Percentiles rank a stretch among this genome's conserved stretches.
Conservation (phyloP, 2,113 vertebrate species). For the Percina caprodes region DNA sequence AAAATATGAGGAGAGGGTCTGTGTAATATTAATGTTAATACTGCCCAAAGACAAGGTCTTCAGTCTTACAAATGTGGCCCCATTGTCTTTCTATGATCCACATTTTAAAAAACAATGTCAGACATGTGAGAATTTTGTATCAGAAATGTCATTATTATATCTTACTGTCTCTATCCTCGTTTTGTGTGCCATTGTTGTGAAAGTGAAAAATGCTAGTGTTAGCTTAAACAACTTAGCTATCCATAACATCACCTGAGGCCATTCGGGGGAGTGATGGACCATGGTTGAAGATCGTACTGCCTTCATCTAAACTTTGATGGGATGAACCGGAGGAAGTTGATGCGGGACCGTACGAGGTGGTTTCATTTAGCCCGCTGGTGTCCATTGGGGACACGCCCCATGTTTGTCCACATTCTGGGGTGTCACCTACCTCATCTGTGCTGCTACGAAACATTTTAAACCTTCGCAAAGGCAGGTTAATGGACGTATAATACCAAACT, state of each 20-base stretch:
- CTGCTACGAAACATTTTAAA: conserved; percentile 73
- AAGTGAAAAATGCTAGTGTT: neutral
- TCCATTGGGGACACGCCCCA: conserved; percentile 4
- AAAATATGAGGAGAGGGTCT: neutral
- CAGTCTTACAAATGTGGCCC: neutral
- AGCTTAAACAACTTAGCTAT: neutral
- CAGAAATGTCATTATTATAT: neutral
- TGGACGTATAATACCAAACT: rapidly evolving
- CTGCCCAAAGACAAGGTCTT: neutral
- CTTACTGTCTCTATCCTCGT: neutral
- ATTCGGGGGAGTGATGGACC: neutral
- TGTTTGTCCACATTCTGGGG: conserved; percentile 35
- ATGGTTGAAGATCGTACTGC: conserved; percentile 28
- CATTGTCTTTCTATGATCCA: neutral
- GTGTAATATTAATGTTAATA: neutral
- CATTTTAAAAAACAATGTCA: too few relatives aligned
- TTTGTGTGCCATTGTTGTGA: neutral
- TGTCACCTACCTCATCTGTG: conserved; percentile 71
- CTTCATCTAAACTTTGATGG: conserved; percentile 21
- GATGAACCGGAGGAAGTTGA: conserved; percentile 49
- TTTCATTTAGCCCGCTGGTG: conserved; percentile 19
- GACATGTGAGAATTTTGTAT: too few relatives aligned
- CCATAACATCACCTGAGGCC: conserved; percentile 47
- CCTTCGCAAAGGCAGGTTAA: neutral
- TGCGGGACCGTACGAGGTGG: neutral